Evolutionary conservation across 2,888 invertebrate genomes (phyloP).

Genomic region (Tanytarsus gracilentus): DNA sequence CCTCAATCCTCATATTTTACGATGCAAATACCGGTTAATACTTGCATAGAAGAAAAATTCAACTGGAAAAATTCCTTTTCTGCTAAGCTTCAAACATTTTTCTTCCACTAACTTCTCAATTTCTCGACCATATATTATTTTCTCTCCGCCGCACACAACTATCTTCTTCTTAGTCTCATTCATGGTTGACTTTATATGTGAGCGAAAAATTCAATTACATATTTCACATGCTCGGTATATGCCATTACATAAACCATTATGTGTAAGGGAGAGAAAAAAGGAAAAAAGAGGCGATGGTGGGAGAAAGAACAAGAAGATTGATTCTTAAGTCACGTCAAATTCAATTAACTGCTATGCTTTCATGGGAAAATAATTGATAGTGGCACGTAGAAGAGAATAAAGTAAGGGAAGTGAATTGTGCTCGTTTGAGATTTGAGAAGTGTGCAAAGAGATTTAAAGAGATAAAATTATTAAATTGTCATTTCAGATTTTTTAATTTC

Average conservation of each 20-base stretch:
- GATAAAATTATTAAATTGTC: too few relatives aligned
- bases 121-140: neutral
- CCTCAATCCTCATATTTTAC: too few relatives aligned
- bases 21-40: conserved; percentile 6
- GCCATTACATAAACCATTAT: too few relatives aligned
- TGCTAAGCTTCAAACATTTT: neutral
- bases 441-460: too few relatives aligned
- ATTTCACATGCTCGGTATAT: too few relatives aligned
- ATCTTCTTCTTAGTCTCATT: neutral
- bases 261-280: neutral
- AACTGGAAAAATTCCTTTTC: neutral
- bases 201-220: conserved; percentile 9
- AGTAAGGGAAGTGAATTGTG: neutral
- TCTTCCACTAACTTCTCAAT: neutral
- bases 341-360: conserved; percentile 11
- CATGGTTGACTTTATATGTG: neutral
- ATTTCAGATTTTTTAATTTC: too few relatives aligned
- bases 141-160: neutral
- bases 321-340: conserved; percentile 13
- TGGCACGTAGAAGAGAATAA: neutral
- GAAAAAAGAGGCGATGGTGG: neutral
- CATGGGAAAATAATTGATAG: conserved; percentile 8
- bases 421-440: too few relatives aligned
- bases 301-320: conserved; percentile 5
- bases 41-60: neutral